phyloP scores from a whole-genome alignment of 2,797 vertebrate genomes.

The Peromyscus nudipes region DNA sequence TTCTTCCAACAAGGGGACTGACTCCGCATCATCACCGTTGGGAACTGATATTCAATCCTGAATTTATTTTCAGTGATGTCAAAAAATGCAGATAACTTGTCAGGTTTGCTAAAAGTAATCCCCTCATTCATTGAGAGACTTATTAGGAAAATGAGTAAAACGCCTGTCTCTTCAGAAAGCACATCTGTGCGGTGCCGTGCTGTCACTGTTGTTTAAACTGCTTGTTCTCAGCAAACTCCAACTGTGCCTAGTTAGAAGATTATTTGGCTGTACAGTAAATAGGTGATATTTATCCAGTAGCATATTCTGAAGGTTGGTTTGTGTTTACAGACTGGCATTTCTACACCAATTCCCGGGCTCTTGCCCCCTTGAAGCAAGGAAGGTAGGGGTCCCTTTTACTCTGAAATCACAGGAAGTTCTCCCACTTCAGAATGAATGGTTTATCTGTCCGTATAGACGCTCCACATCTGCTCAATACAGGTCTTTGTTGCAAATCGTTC shows the following conservation, averaged over 20 bases:
- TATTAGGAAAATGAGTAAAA: slow-evolving; percentile 56
- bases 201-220: slow-evolving; percentile 24
- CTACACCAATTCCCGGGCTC: background rate
- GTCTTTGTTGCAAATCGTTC: slow-evolving; percentile 26
- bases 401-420: slow-evolving; percentile 17
- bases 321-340: slow-evolving; percentile 56
- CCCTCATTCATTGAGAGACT: slow-evolving; percentile 26
- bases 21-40: background rate
- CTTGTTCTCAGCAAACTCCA: slow-evolving; percentile 65
- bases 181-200: background rate
- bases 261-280: slow-evolving; percentile 65
- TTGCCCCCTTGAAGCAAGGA: background rate
- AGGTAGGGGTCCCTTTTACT: background rate
- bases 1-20: slow-evolving; percentile 51
- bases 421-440: slow-evolving; percentile 16
- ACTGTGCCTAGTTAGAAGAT: slow-evolving; percentile 58
- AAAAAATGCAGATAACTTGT: slow-evolving; percentile 20
- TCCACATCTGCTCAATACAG: background rate
- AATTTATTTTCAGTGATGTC: slow-evolving; percentile 38
- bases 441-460: background rate
- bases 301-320: slow-evolving; percentile 60
- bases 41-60: slow-evolving; percentile 49
- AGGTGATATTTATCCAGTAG: slow-evolving; percentile 56
- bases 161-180: slow-evolving; percentile 26
- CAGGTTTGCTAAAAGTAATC: slow-evolving; percentile 46